Conservation (phyloP, 2,888 invertebrate genomes). For the Epinotia brunnichana region DNA sequence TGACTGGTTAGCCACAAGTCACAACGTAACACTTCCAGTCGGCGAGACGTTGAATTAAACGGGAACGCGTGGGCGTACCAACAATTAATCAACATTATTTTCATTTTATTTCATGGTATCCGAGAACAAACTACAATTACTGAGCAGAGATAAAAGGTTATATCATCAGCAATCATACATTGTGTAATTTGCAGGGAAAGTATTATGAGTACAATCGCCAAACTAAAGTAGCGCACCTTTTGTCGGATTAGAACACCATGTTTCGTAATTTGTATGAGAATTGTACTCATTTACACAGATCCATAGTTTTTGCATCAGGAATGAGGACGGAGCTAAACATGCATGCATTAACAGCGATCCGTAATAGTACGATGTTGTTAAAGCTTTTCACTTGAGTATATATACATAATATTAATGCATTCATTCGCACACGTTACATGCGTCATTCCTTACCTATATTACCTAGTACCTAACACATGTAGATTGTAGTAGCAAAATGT, state of each 20-base stretch:
- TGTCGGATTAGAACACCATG: slow-evolving; percentile 64
- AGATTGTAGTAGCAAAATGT: slow-evolving; percentile 4
- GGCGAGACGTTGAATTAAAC: slow-evolving; percentile 58
- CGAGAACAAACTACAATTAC: slow-evolving; percentile 64
- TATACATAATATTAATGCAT: slow-evolving; percentile 9
- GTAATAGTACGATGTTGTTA: slow-evolving; percentile 26
- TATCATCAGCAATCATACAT: slow-evolving; percentile 60
- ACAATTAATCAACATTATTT: slow-evolving; percentile 61
- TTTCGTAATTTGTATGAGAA: slow-evolving; percentile 62
- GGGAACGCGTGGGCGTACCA: slow-evolving; percentile 56
- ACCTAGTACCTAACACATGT: neutral
- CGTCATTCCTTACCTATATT: slow-evolving; percentile 40
- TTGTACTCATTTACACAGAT: slow-evolving; percentile 54
- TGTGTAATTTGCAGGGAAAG: slow-evolving; percentile 67
- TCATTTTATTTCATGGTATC: slow-evolving; percentile 51
- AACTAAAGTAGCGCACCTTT: slow-evolving; percentile 72
- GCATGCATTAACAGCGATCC: slow-evolving; percentile 11
- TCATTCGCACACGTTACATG: slow-evolving; percentile 27
- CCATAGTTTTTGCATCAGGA: slow-evolving; percentile 51
- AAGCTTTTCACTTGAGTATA: slow-evolving; percentile 35
- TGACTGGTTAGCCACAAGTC: slow-evolving; percentile 49
- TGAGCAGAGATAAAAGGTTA: slow-evolving; percentile 63
- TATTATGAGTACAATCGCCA: slow-evolving; percentile 61
- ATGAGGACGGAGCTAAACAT: slow-evolving; percentile 45
- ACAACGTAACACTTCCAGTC: slow-evolving; percentile 50